Evolutionary conservation across 1,140 invertebrate species (phyloP), one percentile per base, ranked within the genome.

Genomic region (Drosophila ananassae): DNA sequence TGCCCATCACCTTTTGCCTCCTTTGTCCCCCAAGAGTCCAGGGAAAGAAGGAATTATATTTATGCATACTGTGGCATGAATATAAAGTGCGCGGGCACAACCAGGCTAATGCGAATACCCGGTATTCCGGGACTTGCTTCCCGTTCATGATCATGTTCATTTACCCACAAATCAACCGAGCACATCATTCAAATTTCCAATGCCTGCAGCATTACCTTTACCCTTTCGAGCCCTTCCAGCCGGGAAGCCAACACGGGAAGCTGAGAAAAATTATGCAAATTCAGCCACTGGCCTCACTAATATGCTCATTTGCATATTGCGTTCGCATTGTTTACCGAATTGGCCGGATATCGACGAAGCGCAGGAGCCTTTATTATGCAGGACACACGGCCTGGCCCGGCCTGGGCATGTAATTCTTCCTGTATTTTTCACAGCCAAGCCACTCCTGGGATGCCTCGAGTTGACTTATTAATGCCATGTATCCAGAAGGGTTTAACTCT

Each of bases 401-500:
- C 55, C 68, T 58, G 61, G 57, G 71, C 82, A 62, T 79, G 63
- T 89, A 73, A 76, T 83, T 76, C 74, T 68, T 73, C 55, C 59
- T 59, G 63, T 63, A 50, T 81, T 64, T 75, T 56, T 76, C 52
- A 76, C 72, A 60, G 41, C 48, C 62, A 68, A 48, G 51, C 62
- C 57, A 58, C 9, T 41, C 41, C 13, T 28, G 39, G 34, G 37
- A 52, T 13, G 57, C 67, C 73, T 68, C 69, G 83, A 59, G 51
- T 83, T 87, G 76, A 79, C 84, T 87, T 87, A 83, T 89, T 89
- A 87, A 89, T 89, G 83, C 76, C 75, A 24, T 41, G 59, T 55
- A 67, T 63, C 62, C 59, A 46, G 82, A 75, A 82, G 74, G 67
- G 75, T 61, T 83, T 46, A 48, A 66, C 61, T 61, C 63, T 64